Evolutionary conservation across 2,113 vertebrate species (phyloP).

Genomic region (Anolis sagrei): DNA sequence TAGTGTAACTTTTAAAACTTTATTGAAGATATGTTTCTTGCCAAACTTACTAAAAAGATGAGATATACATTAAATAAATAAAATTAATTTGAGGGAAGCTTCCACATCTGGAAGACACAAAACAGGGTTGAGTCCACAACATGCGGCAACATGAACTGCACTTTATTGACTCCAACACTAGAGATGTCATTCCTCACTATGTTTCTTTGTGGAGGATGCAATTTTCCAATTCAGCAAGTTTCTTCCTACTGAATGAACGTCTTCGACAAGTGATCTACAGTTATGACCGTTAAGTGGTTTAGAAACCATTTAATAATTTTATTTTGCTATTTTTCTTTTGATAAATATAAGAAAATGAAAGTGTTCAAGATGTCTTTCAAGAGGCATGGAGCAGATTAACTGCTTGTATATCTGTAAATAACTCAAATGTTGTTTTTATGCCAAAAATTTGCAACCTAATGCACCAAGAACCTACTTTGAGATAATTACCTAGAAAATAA

Average conservation of each 20-base stretch:
- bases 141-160: too few species aligned
- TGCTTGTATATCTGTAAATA: slow-evolving; percentile 25
- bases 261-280: not conserved
- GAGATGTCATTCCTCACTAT: not conserved
- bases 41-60: too few species aligned
- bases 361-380: not conserved
- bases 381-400: not conserved
- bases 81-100: too few species aligned
- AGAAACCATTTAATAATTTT: slow-evolving; percentile 1
- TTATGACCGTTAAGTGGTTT: slow-evolving; percentile 11
- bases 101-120: too few species aligned
- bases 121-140: too few species aligned
- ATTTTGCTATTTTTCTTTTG: not conserved
- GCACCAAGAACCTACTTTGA: not conserved
- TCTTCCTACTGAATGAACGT: too few species aligned
- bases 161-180: too few species aligned
- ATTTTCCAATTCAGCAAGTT: too few species aligned
- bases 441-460: not conserved
- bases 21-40: too few species aligned
- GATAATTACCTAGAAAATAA: slow-evolving; percentile 23
- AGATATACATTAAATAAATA: too few species aligned
- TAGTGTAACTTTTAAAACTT: too few species aligned
- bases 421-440: not conserved
- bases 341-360: slow-evolving; percentile 5
- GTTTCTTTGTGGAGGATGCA: not conserved